Base-by-base conservation (phyloP, 92 coral and sea anemone genomes). In the Diadumene lineata region DNA sequence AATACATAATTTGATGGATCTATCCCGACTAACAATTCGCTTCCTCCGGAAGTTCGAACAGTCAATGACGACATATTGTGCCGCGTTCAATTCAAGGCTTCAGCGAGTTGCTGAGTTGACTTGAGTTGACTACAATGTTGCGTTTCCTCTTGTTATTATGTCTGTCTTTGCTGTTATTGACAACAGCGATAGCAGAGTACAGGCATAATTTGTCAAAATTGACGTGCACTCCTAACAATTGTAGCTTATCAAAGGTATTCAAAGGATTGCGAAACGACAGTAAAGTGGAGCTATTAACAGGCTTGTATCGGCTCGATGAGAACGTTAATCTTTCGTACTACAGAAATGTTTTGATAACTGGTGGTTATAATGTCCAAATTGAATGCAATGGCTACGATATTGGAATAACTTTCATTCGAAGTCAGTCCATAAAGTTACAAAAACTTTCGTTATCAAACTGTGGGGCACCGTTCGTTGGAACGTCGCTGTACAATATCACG, bases 401-500 rank as follows among this genome's bases (percentile, higher is more conserved):
- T 48, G 87, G 87, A 0, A 56, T 82, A 16, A 43, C 77, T 19
- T 82, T 82, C 29, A 1, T 58, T 0, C 81, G 82, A 44, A 76
- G 87, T 44, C 69, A 53, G 15, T 75, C 72, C 9, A 48, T 82
- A 27, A 13, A n/a, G 28, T 34, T 82, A 13, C 29, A 51, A 31
- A 56, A 68, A 21, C 15, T 82, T 27, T 56, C 78, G 18, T 30
- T 82, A 10, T 31, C 75, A 13, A 71, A 56, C n/a, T 82, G 87
- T 25, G 87, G 87, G 16, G 71, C 82, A 17, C 72, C 44, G 0
- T 81, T 74, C 17, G 31, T 75, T 1, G 65, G 87, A 22, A 82
- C 87, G 11, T 82, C 87, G 24, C 72, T 82, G 16, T 82, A 78
- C 65, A 82, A 82, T 72, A 46, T 82, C 25, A 82, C 82, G 0